These are phyloP conservation scores for Pituophis catenifer DNA, from an alignment of 2,113 vertebrate genomes.

Conservation along the genomic window DNA sequence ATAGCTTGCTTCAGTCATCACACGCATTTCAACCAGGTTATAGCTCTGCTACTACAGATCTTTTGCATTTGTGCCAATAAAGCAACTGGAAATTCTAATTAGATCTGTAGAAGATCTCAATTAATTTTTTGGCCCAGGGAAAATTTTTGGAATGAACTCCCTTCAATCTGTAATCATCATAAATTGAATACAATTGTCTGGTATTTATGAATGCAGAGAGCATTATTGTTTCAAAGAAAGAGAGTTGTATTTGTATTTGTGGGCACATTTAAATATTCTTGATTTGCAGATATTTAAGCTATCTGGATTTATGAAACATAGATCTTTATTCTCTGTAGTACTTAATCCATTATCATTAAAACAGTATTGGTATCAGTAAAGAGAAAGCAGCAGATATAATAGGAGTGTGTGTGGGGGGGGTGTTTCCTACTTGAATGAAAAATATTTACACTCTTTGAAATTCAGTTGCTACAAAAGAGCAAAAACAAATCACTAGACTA, in stretches of 20 bases:
- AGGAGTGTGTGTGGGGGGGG: slow-evolving; percentile 49
- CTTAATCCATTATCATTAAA: slow-evolving; percentile 54
- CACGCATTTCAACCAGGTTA: background rate
- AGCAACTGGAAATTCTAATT: background rate
- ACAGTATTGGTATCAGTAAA: slow-evolving; percentile 67
- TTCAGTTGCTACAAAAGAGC: slow-evolving; percentile 49
- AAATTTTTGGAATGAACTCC: background rate
- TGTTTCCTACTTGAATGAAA: slow-evolving; percentile 53
- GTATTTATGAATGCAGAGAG: background rate
- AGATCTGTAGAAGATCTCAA: background rate
- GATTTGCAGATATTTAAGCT: slow-evolving; percentile 36
- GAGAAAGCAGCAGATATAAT: slow-evolving; percentile 65
- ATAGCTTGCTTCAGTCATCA: background rate
- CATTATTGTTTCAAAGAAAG: background rate
- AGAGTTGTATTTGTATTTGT: slow-evolving; percentile 8
- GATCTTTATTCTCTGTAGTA: slow-evolving; percentile 54
- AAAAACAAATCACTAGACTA: slow-evolving; percentile 54
- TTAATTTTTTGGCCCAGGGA: background rate
- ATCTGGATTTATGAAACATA: slow-evolving; percentile 42
- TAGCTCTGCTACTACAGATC: background rate
- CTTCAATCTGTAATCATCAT: background rate
- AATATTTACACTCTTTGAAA: slow-evolving; percentile 46
- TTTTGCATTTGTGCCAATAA: background rate
- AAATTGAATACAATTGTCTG: background rate
- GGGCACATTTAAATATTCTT: slow-evolving; percentile 20